Evolutionary conservation across 2,888 invertebrate genomes (phyloP).

Genomic region (Noctuana brunneofusca): DNA sequence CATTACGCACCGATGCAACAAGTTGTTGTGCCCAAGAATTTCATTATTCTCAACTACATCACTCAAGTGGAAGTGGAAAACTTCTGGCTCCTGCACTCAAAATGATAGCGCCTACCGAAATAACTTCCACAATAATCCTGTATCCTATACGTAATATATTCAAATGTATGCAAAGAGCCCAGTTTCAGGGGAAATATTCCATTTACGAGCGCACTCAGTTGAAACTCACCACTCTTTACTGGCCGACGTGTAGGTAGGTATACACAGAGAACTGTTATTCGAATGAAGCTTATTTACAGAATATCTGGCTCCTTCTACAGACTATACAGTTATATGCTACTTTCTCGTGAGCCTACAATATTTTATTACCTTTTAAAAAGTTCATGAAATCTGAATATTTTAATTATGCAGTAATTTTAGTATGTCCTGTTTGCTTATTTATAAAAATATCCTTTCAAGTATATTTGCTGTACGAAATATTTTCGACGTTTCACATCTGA

Average conservation of each 20-base stretch:
- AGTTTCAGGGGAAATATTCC: conserved; percentile 45
- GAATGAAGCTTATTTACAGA: background rate
- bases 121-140: conserved; percentile 17
- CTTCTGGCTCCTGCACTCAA: background rate
- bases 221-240: conserved; percentile 6
- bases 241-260: background rate
- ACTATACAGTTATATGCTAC: too few species aligned
- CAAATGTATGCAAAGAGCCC: conserved; percentile 55
- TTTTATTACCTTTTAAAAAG: too few species aligned
- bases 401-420: too few species aligned
- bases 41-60: background rate
- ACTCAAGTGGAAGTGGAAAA: background rate
- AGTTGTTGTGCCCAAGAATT: background rate
- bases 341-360: too few species aligned
- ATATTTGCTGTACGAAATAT: too few species aligned
- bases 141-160: conserved; percentile 41
- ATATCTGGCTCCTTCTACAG: background rate
- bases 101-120: background rate
- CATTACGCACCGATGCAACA: too few species aligned
- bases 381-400: too few species aligned
- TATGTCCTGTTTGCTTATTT: too few species aligned
- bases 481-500: too few species aligned
- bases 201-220: conserved; percentile 39
- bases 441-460: too few species aligned
- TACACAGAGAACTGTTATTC: background rate